A percentile compares a stretch with the other conserved stretches of the same genome.
phyloP scores from a whole-genome alignment of 2,888 invertebrate genomes.

The Arrhopalites spinosus region DNA sequence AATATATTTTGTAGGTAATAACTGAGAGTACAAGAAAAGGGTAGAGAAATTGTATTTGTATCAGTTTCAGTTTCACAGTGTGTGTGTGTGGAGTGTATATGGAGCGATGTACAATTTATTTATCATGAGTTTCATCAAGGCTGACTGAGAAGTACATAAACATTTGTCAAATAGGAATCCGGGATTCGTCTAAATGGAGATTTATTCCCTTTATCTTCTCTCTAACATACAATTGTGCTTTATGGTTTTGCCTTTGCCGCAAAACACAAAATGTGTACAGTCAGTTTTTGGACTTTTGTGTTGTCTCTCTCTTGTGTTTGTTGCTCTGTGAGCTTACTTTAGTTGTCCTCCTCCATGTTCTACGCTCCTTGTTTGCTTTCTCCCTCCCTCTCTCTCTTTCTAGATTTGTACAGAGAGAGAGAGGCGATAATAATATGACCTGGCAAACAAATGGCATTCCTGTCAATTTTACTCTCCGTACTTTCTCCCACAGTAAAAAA shows the following conservation, averaged over 20 bases:
- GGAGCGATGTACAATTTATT: slow-evolving; percentile 28
- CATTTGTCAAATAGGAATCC: slow-evolving; percentile 33
- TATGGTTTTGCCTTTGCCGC: neutral
- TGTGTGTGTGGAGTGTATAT: slow-evolving; percentile 12
- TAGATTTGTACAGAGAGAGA: slow-evolving; percentile 9
- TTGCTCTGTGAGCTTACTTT: neutral
- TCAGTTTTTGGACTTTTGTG: neutral
- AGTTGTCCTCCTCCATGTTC: too few relatives aligned
- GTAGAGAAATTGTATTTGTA: too few relatives aligned
- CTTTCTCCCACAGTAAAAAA: too few relatives aligned
- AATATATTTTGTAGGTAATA: too few relatives aligned
- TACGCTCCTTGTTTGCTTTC: too few relatives aligned
- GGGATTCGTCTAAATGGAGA: slow-evolving; percentile 33
- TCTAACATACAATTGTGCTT: neutral
- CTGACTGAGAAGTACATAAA: slow-evolving; percentile 35
- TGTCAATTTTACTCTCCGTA: too few relatives aligned
- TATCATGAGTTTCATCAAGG: slow-evolving; percentile 35
- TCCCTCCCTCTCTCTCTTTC: neutral
- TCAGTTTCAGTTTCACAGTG: neutral
- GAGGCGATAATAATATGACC: slow-evolving; percentile 9
- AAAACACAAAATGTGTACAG: neutral
- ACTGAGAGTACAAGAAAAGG: too few relatives aligned
- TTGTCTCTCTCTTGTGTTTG: neutral
- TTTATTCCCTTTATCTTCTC: slow-evolving; percentile 32
- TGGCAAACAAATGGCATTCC: neutral